Evolutionary conservation across 2,888 invertebrate species (phyloP).

Genomic region (Heliothis peltigera): DNA sequence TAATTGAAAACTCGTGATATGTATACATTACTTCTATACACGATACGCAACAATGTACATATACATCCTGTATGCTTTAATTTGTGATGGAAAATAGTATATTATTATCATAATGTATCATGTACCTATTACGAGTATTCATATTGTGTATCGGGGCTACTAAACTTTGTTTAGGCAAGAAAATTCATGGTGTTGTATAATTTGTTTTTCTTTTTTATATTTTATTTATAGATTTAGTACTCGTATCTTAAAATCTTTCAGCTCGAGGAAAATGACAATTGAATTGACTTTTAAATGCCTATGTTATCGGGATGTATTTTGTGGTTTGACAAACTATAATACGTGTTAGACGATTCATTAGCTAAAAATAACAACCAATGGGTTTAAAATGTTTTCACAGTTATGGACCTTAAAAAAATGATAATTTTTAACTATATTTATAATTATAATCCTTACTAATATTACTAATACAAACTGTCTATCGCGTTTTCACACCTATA

Average conservation of each 20-base stretch:
- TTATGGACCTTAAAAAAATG: too few species aligned
- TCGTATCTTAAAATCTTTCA: background rate
- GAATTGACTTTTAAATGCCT: background rate
- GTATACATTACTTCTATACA: slow-evolving; percentile 67
- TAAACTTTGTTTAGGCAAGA: background rate
- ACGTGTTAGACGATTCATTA: too few species aligned
- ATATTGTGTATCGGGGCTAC: background rate
- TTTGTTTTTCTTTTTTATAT: background rate
- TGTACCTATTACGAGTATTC: slow-evolving; percentile 4
- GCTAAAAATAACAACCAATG: too few species aligned
- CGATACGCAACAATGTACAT: slow-evolving; percentile 33
- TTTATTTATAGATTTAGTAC: background rate
- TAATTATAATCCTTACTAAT: too few species aligned
- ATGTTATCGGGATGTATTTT: too few species aligned
- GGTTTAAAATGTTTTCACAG: too few species aligned
- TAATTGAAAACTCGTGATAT: slow-evolving; percentile 88
- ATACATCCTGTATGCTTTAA: slow-evolving; percentile 53
- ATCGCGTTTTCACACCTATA: too few species aligned
- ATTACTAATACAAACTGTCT: too few species aligned
- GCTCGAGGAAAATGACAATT: background rate
- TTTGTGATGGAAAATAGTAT: slow-evolving; percentile 53
- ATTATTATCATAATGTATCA: slow-evolving; percentile 41
- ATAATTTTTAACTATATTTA: too few species aligned
- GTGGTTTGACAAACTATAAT: too few species aligned
- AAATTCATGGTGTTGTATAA: background rate